phyloP scores from a whole-genome alignment of 2,113 vertebrate species.

The Motacilla alba region DNA sequence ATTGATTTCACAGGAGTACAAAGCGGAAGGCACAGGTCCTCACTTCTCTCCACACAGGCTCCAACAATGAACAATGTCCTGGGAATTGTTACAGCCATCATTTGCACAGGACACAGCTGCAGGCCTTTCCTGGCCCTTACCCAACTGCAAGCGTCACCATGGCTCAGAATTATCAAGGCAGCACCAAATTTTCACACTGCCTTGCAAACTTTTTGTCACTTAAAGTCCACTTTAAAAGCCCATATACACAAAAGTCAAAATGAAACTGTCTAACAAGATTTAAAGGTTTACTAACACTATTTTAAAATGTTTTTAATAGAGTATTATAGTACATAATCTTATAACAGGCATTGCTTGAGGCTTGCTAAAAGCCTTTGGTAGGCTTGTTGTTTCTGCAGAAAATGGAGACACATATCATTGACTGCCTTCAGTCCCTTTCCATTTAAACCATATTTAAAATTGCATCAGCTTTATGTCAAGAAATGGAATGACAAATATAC shows the following conservation, averaged over 20 bases:
- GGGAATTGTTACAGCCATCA: neutral
- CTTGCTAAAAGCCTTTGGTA: neutral
- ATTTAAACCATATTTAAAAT: neutral
- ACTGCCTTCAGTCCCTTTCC: neutral
- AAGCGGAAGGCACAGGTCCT: neutral
- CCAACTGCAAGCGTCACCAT: neutral
- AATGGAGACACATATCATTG: neutral
- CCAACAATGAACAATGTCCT: neutral
- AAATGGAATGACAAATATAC: neutral
- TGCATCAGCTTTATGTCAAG: neutral
- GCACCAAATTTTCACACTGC: neutral
- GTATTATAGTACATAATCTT: neutral
- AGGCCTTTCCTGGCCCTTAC: neutral
- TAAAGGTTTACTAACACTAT: neutral
- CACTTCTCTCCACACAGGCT: accelerated
- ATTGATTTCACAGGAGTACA: neutral
- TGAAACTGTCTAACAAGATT: neutral
- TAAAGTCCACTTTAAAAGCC: neutral
- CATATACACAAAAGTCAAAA: neutral
- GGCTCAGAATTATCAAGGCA: neutral
- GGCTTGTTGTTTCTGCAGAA: neutral
- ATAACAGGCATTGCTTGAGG: neutral
- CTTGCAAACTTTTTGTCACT: neutral
- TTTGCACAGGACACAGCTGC: neutral
- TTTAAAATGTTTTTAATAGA: neutral